Base-by-base conservation (phyloP, 2,888 invertebrate genomes). In the Gnatocerus cornutus region DNA sequence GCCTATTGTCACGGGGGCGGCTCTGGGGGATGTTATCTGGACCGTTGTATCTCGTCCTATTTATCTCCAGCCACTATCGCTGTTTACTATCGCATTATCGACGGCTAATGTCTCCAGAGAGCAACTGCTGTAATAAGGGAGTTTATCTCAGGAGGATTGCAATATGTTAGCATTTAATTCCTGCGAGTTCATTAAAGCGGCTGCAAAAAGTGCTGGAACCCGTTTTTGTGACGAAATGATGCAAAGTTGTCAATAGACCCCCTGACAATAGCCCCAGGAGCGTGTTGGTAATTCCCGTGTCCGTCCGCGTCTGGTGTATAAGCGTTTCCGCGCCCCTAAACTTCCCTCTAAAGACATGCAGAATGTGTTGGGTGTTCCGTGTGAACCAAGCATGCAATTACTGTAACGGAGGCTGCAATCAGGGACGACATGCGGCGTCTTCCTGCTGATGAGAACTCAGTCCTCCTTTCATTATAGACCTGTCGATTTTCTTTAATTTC, bases 361-460 rank as follows among this genome's bases (percentile, higher is more conserved):
- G 79, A 79, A 80, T 77, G 69, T 67, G 66, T 70, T 71, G 75
- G 76, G 76, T 76, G 76, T 80, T 79, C 78, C 82, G 82, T 82
- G 83, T 82, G 82, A 82, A 83, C 82, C 79, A 80, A 80, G 78
- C 80, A 79, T 83, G 81, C 83, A 83, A 83, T 83, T 83, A 83
- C 75, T 81, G 83, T 83, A 83, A 84, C 83, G 80, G 81, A 83
- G 80, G 81, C 81, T 77, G 74, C 77, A 83, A 83, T 83, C 82
- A 80, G 74, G 66, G 78, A 71, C 77, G 63, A 71, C 80, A 78
- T 72, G 74, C 68, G 69, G 77, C 67, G 78, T 73, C 74, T 76
- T 76, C 79, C 79, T 75, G 82, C 82, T 82, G 82, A 74, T 82
- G 82, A 82, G 82, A 82, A 82, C 37, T 33, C 50, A 69, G 69